Evolutionary conservation across 2,113 vertebrate genomes (phyloP), one percentile per base, ranked within the genome.

Genomic region (Tringa solitaria): DNA sequence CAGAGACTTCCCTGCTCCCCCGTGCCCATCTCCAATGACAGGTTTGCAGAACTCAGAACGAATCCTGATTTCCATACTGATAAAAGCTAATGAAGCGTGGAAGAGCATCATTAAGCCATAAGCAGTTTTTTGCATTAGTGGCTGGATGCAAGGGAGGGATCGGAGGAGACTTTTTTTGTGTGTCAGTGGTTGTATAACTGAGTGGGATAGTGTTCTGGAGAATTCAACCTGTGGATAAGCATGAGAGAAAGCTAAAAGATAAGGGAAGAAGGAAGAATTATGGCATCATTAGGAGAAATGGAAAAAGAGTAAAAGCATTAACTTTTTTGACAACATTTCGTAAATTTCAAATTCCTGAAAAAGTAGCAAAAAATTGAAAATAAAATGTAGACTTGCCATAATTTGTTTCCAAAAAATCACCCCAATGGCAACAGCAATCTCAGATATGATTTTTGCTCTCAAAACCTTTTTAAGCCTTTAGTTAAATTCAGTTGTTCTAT

Each of bases 41-140:
- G 68, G 21, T 28, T 57, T 95, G 78, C 50, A 75, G 65, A 82
- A 45, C 33, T 64, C 28, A 0, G 77, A 82, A 75, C 5, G 1
- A 90, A 94, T 92, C 73, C 70, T 76, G 60, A 93, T 95, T 96
- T 95, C 86, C 75, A 77, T 84, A 28, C 76, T 86, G 86, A 72
- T 93, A 64, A 90, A 89, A 84, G 22, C 57, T 92, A 94, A 82
- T 50, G 95, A 92, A 87, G 88, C 53, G 4, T 60, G 73, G 73
- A 82, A 56, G 20, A 78, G 32, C 76, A 48, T 89, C 73, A 30
- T 92, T 79, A 90, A 90, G 46, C 56, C 75, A 60, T 67, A 59
- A 92, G 86, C 39, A 81, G 60, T 32, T 85, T 86, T 86, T 79
- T 84, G 45, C 51, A 9, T 77, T 84, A 72, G 64, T 45, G 41